phyloP scores from a whole-genome alignment of 1,140 invertebrate species.

The Atta cephalotes region DNA sequence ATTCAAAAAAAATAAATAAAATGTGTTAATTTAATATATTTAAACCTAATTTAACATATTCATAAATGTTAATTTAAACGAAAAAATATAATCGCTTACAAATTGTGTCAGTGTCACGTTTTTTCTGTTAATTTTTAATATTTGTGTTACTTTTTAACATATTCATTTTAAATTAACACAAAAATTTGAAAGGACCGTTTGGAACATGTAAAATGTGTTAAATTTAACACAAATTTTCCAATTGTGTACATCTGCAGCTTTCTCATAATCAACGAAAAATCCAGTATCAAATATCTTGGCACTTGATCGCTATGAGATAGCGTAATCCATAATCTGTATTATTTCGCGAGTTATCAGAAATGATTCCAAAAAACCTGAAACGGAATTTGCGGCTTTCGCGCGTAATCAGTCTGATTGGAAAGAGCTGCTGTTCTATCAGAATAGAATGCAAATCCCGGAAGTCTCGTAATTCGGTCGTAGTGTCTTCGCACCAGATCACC shows the following conservation, averaged over 20 bases:
- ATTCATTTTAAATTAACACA: too few relatives aligned
- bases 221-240: too few relatives aligned
- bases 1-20: too few relatives aligned
- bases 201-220: too few relatives aligned
- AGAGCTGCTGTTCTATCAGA: not conserved
- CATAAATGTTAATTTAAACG: too few relatives aligned
- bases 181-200: too few relatives aligned
- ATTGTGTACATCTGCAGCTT: not conserved
- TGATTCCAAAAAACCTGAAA: not conserved
- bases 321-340: not conserved
- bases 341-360: not conserved
- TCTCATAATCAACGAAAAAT: not conserved
- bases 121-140: too few relatives aligned
- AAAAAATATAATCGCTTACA: too few relatives aligned
- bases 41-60: too few relatives aligned
- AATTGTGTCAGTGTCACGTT: too few relatives aligned
- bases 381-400: not conserved
- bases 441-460: not conserved
- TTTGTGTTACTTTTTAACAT: too few relatives aligned
- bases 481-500: slow-evolving; percentile 46
- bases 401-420: not conserved
- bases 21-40: too few relatives aligned
- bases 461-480: slow-evolving; percentile 20
- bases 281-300: not conserved
- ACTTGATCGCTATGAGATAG: not conserved